Base-by-base conservation (phyloP, 1,140 invertebrate species). In the Micrasema minimum region DNA sequence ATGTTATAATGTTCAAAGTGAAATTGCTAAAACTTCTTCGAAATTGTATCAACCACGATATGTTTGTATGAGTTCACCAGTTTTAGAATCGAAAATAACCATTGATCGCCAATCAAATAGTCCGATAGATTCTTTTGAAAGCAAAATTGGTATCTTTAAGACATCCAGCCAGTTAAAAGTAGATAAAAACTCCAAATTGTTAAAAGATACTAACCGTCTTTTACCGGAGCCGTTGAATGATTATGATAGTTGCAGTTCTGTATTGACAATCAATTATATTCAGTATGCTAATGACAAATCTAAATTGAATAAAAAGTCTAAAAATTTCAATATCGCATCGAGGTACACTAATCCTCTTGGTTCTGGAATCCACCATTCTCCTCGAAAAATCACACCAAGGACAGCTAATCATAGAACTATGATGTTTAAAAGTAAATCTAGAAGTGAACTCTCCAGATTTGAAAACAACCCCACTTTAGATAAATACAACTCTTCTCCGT, bases 181-280 rank as follows among this genome's bases (percentile, higher is more conserved):
- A 31, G 12, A 2, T 46, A 12, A 9, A 45, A 43, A 57, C 23
- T 14, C 37, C 41, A 55, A 43, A 7, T 16, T 53, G n/a, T 55
- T 53, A 10, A 61, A 48, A 48, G 18, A 59, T 18, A 18, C 5
- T 37, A n/a, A 18, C 23, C 26, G 2, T 18, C 35, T 18, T 46
- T 6, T 45, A 66, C 11, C 35, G 4, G 59, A 57, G 38, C 18
- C 16, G 3, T 43, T 67, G n/a, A 50, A 72, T 38, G 62, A 62
- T 35, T 68, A 59, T 18, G 72, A 73, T 38, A 74, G 72, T 48
- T 23, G 43, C 14, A 74, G 72, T 59, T 74, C 72, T 5, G 72
- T 74, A 22, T 59, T 74, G 45, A 74, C 72, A 4, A 53, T 57
- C 6, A 74, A 71, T 46, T 74, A 74, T 31, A 74, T 74, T 11